A percentile compares a stretch with the other conserved stretches of the same genome.
Conservation (phyloP, 2,888 invertebrate genomes). For the Pachycephus smyrnensis region DNA sequence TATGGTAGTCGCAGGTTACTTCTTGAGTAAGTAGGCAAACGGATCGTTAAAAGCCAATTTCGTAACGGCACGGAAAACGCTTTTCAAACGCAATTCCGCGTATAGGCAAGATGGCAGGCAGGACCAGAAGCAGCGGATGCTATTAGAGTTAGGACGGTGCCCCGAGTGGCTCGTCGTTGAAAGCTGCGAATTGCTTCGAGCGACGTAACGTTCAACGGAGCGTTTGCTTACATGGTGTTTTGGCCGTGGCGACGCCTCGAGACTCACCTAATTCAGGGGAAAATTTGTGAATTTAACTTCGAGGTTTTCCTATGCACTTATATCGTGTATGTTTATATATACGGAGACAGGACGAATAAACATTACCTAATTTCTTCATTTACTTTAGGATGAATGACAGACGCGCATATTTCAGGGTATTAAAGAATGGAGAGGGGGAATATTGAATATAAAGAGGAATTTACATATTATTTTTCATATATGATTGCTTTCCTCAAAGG, state of each 20-base stretch:
- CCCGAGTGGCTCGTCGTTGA: background rate
- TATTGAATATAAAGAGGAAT: no score
- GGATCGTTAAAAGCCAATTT: slow-evolving; percentile 5
- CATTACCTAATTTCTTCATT: no score
- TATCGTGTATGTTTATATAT: background rate
- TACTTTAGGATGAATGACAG: no score
- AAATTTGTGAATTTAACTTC: background rate
- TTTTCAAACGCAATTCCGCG: background rate
- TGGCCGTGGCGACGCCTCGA: background rate
- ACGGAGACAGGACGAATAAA: no score
- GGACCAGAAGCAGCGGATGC: background rate
- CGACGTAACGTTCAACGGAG: background rate
- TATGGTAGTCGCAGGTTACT: background rate
- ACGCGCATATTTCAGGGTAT: no score
- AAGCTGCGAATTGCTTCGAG: background rate
- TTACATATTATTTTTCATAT: no score
- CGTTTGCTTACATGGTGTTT: background rate
- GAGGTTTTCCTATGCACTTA: background rate
- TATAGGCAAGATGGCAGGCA: background rate
- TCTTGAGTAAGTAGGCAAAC: background rate
- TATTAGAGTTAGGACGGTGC: background rate
- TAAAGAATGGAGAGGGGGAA: no score
- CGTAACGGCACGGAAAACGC: slow-evolving; percentile 4
- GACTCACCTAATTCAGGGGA: background rate
- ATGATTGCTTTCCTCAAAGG: no score